Evolutionary conservation across 2,113 vertebrate genomes (phyloP), one percentile per base, ranked within the genome.

Genomic region (Scopus umbretta): DNA sequence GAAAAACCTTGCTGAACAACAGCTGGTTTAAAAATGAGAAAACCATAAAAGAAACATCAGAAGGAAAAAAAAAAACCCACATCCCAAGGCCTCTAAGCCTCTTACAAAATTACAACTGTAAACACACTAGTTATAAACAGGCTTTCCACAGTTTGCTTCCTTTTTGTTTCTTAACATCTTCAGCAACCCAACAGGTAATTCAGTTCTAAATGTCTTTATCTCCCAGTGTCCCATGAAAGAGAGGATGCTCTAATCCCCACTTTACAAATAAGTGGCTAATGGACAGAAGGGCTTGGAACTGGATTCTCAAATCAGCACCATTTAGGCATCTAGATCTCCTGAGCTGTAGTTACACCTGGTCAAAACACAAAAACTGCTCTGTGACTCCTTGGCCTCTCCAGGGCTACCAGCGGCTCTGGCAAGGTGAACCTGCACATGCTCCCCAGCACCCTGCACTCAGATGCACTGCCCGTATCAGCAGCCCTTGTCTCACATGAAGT

Each of bases 51-150:
- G 26, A 66, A 88, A 71, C 29, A 52, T 52, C 25, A 63, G 45
- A 83, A 62, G 10, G 18, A 29, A 42, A 56, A 49, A n/a, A 61
- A n/a, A 84, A 30, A 30, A 19, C 50, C 53, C 53, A 56, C 16
- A 67, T 61, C 26, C 32, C 18, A 88, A 86, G 50, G 59, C 42
- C n/a, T 88, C 63, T 2, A 2, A 85, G 36, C 36, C 26, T 84
- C 72, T 38, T 32, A 83, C 16, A 80, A 93, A 96, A 92, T 84
- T 67, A 49, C 36, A 90, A 6, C 68, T 66, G 27, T 47, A 78
- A 93, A 90, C 2, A 3, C 50, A 34, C 23, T 26, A 25, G 22
- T 52, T 90, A 71, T 30, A 74, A 80, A 56, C 34, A 76, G 20
- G 17, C 32, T 85, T 85, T 82, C 29, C 42, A 88, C 32, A n/a